These are phyloP conservation scores for Machimus atricapillus DNA, from an alignment of 2,888 invertebrate species.

Conservation along the genomic window DNA sequence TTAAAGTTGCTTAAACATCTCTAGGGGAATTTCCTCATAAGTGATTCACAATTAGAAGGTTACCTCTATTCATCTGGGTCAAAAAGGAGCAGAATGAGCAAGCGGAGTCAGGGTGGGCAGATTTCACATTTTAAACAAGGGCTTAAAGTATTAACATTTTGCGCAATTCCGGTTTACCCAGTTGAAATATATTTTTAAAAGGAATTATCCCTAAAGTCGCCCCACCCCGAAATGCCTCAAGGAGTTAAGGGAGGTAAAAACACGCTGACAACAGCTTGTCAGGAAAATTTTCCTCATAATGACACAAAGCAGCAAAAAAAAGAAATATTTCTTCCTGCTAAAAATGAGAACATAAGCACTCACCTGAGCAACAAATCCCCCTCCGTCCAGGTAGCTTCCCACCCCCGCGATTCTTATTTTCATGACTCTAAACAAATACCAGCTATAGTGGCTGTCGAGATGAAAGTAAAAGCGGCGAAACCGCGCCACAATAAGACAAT, in stretches of 20 bases:
- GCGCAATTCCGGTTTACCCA: neutral
- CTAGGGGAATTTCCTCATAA: no score
- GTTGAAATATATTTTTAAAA: neutral
- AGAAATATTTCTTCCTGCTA: neutral
- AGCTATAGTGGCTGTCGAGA: slow-evolving; percentile 3
- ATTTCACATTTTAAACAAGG: neutral
- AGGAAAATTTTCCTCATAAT: neutral
- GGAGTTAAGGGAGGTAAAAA: neutral
- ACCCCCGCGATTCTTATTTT: neutral
- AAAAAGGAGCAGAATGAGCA: neutral
- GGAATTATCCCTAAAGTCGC: neutral
- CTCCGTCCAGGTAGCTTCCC: neutral
- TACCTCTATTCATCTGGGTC: neutral
- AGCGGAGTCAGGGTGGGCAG: neutral
- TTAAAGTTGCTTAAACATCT: no score
- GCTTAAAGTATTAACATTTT: neutral
- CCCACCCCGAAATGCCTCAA: neutral
- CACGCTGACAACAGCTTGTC: neutral
- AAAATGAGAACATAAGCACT: neutral
- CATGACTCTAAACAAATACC: slow-evolving; percentile 8
- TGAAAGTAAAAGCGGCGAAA: neutral
- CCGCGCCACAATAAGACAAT: slow-evolving; percentile 16
- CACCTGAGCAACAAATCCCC: neutral
- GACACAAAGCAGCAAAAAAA: neutral
- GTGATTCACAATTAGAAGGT: no score